Conservation (phyloP, 2,888 invertebrate genomes). For the Stramonita haemastoma region DNA sequence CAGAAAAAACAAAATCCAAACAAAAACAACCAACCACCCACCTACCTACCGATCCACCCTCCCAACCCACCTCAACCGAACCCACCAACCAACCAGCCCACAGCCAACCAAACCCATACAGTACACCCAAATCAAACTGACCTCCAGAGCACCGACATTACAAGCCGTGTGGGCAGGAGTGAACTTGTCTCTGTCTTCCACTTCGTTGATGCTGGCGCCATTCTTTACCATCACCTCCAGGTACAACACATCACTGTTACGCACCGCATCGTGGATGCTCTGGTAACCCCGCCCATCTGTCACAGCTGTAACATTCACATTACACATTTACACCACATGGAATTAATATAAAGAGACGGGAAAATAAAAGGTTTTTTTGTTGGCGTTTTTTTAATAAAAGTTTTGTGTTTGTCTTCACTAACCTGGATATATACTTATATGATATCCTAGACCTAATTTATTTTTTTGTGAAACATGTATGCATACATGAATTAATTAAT, state of each 20-base stretch:
- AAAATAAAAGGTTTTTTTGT: no score
- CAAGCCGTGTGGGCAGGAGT: constrained; percentile 77
- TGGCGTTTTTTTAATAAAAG: no score
- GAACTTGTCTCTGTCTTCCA: constrained; percentile 75
- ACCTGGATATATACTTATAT: no score
- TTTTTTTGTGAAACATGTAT: no score
- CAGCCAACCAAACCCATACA: not conserved
- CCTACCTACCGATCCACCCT: not conserved
- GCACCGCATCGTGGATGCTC: constrained; percentile 71
- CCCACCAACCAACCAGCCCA: not conserved
- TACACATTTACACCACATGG: no score
- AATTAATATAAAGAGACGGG: no score
- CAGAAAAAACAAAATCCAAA: not conserved
- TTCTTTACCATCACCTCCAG: constrained; percentile 76
- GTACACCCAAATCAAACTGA: constrained; percentile 46
- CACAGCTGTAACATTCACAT: constrained; percentile 13
- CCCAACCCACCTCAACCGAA: no score
- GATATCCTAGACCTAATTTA: no score
- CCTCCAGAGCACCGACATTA: constrained; percentile 76
- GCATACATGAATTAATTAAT: no score
- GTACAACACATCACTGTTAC: constrained; percentile 71
- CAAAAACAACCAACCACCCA: not conserved
- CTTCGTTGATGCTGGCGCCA: constrained; percentile 77
- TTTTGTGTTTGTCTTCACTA: no score
- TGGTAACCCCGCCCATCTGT: constrained; percentile 40